Evolutionary conservation across 2,797 vertebrate species (phyloP).

Genomic region (Otolemur crassicaudatus): DNA sequence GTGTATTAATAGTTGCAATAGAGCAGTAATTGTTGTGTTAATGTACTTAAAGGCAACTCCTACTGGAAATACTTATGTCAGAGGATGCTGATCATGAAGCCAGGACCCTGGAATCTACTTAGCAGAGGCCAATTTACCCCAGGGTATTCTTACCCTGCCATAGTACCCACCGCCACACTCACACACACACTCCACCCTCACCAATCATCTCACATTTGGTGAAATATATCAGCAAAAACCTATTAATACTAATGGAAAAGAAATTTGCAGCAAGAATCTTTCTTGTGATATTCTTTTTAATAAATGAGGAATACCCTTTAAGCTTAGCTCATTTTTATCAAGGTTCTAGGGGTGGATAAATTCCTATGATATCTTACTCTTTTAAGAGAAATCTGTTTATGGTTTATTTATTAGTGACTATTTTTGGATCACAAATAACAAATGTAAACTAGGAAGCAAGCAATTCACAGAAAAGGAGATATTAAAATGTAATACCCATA

Average conservation of each 20-base stretch:
- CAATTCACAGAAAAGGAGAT: not conserved
- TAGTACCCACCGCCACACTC: not conserved
- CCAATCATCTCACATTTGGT: not conserved
- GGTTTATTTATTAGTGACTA: not conserved
- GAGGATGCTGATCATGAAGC: not conserved
- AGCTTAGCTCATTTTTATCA: not conserved
- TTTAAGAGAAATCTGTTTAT: slow-evolving; percentile 7
- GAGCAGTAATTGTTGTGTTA: not conserved
- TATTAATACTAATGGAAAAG: not conserved
- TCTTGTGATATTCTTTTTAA: not conserved
- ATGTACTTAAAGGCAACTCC: not conserved
- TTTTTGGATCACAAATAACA: slow-evolving; percentile 3
- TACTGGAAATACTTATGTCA: not conserved
- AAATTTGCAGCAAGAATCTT: not conserved
- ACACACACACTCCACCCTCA: not conserved
- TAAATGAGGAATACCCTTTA: not conserved
- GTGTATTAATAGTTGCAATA: not conserved
- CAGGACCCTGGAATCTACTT: not conserved
- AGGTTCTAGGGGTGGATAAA: not conserved
- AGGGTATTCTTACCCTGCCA: not conserved
- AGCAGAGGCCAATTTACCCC: not conserved
- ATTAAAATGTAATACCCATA: not conserved
- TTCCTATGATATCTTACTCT: not conserved
- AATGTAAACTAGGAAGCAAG: not conserved
- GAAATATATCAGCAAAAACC: not conserved